Evolutionary conservation across 2,797 vertebrate genomes (phyloP).

Genomic region (Telmatherina bonti): DNA sequence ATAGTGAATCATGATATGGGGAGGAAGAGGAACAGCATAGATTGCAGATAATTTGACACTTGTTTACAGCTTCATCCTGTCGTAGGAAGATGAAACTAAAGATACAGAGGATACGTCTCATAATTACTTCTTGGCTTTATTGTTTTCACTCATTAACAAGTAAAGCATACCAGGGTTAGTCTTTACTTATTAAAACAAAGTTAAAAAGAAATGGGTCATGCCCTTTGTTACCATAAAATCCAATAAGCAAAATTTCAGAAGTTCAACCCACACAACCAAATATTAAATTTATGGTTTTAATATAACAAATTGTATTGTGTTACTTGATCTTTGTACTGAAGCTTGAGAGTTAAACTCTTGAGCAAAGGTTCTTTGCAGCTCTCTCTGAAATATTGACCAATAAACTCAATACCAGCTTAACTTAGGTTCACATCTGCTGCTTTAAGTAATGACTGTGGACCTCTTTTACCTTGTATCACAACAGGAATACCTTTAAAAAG

Average conservation of each 20-base stretch:
- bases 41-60: conserved; percentile 27
- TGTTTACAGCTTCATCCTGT: conserved; percentile 40
- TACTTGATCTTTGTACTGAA: neutral
- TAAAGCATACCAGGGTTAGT: neutral
- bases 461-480: neutral
- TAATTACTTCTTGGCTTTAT: neutral
- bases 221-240: neutral
- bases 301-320: neutral
- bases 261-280: neutral
- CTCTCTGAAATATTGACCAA: neutral
- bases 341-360: neutral
- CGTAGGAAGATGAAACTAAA: conserved; percentile 28
- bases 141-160: neutral
- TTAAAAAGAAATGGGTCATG: neutral
- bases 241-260: neutral
- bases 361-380: neutral
- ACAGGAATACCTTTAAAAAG: neutral
- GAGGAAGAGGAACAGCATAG: neutral
- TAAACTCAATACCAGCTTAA: neutral
- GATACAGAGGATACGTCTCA: neutral
- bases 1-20: neutral
- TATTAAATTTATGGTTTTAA: neutral
- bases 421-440: neutral
- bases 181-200: neutral
- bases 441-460: neutral